Evolutionary conservation across 2,797 vertebrate species (phyloP), one percentile per base, ranked within the genome.

Genomic region (Channallabes apus): DNA sequence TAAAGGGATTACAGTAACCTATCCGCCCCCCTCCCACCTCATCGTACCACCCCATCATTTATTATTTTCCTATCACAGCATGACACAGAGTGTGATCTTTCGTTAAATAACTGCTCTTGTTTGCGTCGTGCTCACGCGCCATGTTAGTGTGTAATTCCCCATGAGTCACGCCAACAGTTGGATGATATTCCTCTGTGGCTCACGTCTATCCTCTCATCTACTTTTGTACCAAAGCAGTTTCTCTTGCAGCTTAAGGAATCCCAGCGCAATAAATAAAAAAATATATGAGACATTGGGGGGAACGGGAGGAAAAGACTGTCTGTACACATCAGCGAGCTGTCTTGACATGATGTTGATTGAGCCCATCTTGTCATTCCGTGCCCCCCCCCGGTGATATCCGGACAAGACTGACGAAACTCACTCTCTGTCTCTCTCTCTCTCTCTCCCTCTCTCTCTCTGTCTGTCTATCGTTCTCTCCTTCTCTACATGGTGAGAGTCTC

Each of bases 311-410:
- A 92, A 90, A 93, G 93, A 93, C 92, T 93, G 94, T 95, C 93
- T 93, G 92, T 92, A 92, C 91, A 93, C 92, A 94, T 94, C 94
- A 93, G 91, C 92, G 91, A 91, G 91, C 90, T 86, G 91, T 94
- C 93, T 93, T 94, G 94, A 95, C 94, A 93, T 94, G 93, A 95
- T 93, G 93, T 93, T 94, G 94, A 95, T 94, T 94, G 95, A 95
- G 94, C 92, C 91, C 87, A 91, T 92, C 92, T 93, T 94, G 94
- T 95, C 93, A 93, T 93, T 95, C 92, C 82, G 82, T 91, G 92
- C 93, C 94, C 93, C 46, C 38, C 38, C 92, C 92, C 88, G 92
- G 93, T 93, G 92, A 91, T 94, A 92, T 92, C 92, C 89, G 90
- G 90, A 92, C 91, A 89, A 90, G 92, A 91, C 91, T 92, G 90